Percentiles rank a stretch among this genome's conserved stretches.
These are phyloP conservation scores for Drosophila arawakana DNA, from an alignment of 1,140 invertebrate species.

Conservation along the genomic window DNA sequence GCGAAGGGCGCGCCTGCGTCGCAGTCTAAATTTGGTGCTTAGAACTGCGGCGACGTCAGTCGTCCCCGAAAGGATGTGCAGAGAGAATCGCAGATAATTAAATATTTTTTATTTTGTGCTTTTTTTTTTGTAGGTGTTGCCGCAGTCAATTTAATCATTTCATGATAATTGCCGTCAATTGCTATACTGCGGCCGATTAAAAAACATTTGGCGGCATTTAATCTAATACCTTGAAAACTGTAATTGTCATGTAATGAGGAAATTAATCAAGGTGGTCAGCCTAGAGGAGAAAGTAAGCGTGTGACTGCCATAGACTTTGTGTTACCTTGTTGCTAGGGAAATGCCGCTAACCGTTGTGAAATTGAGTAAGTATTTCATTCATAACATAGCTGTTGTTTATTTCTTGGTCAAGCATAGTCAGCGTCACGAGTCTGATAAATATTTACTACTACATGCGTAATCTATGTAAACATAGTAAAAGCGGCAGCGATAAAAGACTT, in stretches of 20 bases:
- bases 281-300: conserved; percentile 58
- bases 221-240: conserved; percentile 65
- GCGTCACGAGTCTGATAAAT: conserved; percentile 12
- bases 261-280: conserved; percentile 46
- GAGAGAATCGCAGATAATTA: conserved; percentile 15
- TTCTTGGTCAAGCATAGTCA: not conserved
- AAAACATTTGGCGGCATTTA: conserved; percentile 40
- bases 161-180: conserved; percentile 30
- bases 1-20: conserved; percentile 43
- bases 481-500: not conserved
- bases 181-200: conserved; percentile 25
- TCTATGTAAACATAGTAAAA: conserved; percentile 13
- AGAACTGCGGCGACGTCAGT: conserved; percentile 24
- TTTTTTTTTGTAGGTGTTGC: conserved; percentile 5
- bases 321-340: conserved; percentile 63
- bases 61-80: conserved; percentile 31
- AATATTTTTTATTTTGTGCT: conserved; percentile 4
- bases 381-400: conserved; percentile 15
- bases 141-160: not conserved
- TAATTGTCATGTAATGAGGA: conserved; percentile 68
- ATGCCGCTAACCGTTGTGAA: conserved; percentile 50
- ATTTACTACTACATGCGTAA: conserved; percentile 15
- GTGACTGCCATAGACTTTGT: not conserved
- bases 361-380: conserved; percentile 37
- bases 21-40: conserved; percentile 10